phyloP scores from a whole-genome alignment of 2,113 vertebrate species.

The Dicaeum eximium region DNA sequence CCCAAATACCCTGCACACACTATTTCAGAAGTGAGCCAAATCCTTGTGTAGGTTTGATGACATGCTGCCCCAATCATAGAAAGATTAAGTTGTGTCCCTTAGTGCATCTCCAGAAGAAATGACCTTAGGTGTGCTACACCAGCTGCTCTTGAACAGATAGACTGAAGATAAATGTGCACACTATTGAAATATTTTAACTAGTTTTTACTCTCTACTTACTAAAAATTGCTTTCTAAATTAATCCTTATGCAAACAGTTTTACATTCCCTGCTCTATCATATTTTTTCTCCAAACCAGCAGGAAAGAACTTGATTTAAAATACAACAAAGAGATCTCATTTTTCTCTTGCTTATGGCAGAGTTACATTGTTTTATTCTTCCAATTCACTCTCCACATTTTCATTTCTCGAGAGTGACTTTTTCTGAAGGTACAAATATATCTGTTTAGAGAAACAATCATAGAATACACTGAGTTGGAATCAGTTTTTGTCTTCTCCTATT shows the following conservation, averaged over 20 bases:
- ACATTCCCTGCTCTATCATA: neutral
- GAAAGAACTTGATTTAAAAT: neutral
- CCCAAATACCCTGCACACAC: neutral
- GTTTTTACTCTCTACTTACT: neutral
- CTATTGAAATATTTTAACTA: neutral
- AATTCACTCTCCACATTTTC: neutral
- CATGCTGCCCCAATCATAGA: neutral
- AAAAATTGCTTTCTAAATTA: neutral
- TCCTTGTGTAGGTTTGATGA: neutral
- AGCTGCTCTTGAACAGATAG: neutral
- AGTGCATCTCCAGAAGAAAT: neutral
- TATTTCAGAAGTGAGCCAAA: neutral
- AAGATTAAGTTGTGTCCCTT: neutral
- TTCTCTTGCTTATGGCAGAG: neutral
- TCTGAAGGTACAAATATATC: neutral
- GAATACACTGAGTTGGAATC: neutral
- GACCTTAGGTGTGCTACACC: accelerated
- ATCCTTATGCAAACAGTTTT: neutral
- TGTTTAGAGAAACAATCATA: neutral
- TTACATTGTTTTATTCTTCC: neutral
- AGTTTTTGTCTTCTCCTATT: neutral
- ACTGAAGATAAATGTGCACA: neutral
- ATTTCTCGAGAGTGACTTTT: neutral
- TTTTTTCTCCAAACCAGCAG: neutral
- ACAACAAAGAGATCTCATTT: neutral